Evolutionary conservation across 2,113 vertebrate genomes (phyloP).

Genomic region (Scalopus aquaticus): DNA sequence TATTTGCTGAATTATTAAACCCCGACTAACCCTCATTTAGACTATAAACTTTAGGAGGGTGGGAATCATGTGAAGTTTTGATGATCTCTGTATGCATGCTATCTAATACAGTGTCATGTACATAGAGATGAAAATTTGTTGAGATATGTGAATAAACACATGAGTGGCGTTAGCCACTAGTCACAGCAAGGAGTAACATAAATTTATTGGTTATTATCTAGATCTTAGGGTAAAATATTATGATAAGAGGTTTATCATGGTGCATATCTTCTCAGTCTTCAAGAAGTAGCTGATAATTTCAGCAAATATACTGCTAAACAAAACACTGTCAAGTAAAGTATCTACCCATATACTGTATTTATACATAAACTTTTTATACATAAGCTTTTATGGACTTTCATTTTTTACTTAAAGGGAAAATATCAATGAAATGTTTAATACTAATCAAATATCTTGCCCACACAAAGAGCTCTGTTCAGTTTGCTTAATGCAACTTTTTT

Average conservation of each 20-base stretch:
- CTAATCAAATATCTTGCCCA: neutral
- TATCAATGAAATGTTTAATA: constrained; percentile 5
- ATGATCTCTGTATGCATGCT: neutral
- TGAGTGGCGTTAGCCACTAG: neutral
- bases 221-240: neutral
- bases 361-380: neutral
- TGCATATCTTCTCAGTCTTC: neutral
- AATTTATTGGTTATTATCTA: neutral
- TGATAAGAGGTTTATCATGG: neutral
- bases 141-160: neutral
- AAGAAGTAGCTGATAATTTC: neutral
- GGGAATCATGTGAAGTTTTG: neutral
- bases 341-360: neutral
- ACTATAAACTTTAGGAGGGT: neutral
- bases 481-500: neutral
- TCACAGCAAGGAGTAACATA: neutral
- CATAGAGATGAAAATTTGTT: neutral
- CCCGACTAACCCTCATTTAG: neutral
- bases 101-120: neutral
- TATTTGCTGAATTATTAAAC: neutral
- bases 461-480: neutral
- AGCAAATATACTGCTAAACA: neutral
- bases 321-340: neutral
- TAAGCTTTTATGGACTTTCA: neutral
- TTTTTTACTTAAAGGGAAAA: constrained; percentile 16